Conservation (phyloP, 2,888 invertebrate genomes). For the Eupelmus urozonus region DNA sequence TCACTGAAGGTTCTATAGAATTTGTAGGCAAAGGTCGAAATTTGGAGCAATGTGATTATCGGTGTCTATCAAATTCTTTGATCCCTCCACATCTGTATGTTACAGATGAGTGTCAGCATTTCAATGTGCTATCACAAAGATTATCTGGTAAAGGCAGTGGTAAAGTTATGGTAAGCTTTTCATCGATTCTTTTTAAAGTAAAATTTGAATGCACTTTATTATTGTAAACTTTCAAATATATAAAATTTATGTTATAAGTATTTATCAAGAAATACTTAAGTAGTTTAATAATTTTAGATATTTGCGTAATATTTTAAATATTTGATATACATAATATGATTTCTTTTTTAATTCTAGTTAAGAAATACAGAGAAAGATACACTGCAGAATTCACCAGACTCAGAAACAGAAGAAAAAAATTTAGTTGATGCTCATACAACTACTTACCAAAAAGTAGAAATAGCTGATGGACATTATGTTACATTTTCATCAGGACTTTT, state of each 20-base stretch:
- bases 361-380: slow-evolving; percentile 62
- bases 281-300: too few relatives aligned
- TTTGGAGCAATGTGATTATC: slow-evolving; percentile 75
- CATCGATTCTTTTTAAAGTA: too few relatives aligned
- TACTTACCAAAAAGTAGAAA: slow-evolving; percentile 67
- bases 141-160: slow-evolving; percentile 68
- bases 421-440: slow-evolving; percentile 61
- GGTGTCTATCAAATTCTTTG: slow-evolving; percentile 68
- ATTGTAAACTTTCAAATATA: neutral
- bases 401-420: slow-evolving; percentile 42
- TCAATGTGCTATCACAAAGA: slow-evolving; percentile 78
- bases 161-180: slow-evolving; percentile 56
- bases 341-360: slow-evolving; percentile 62
- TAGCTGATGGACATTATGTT: slow-evolving; percentile 65
- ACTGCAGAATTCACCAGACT: neutral
- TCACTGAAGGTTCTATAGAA: slow-evolving; percentile 82
- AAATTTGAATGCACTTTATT: neutral
- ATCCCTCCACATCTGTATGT: slow-evolving; percentile 75
- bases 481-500: slow-evolving; percentile 82
- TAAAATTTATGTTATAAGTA: neutral
- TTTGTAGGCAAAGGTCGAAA: slow-evolving; percentile 74
- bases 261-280: too few relatives aligned
- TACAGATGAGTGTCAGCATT: slow-evolving; percentile 82
- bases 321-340: too few relatives aligned
- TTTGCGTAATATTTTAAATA: too few relatives aligned